Evolutionary conservation across 2,797 vertebrate genomes (phyloP), one percentile per base, ranked within the genome.

Genomic region (Tachyglossus aculeatus): DNA sequence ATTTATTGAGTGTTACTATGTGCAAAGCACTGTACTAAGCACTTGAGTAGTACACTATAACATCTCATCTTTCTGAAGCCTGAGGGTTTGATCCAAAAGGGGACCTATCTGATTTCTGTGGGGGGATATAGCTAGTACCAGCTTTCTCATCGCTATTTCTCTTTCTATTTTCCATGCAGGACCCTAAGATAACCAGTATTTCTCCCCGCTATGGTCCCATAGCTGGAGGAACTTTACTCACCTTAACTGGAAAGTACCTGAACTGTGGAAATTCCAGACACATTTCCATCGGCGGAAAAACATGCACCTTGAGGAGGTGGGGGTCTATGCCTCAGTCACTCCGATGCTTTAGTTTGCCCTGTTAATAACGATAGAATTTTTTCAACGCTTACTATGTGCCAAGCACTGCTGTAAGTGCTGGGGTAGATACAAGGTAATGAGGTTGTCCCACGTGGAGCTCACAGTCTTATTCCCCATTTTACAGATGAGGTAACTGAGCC

Each of bases 181-280:
- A 96, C 69, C 96, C 97, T 19, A 58, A 92, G 62, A 95, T 99
- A 87, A 92, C 87, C 31, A 93, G 91, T 67, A 96, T 99, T 85
- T 96, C 94, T 76, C 98, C 98, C 1, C 92, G 82, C 10, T 97
- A 96, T 15, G 98, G 98, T 37, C 97, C 97, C 4, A 96, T 96
- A 80, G 96, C 95, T 43, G 98, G 98, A 34, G 94, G 93, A 82
- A 98, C 97, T 19, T 87, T 96, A 85, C 90, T 99, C 78, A 98
- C 96, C 38, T 67, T 99, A 82, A 90, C 86, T 67, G 98, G 98
- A 75, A 93, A 91, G 24, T 94, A 96, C 83, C 86, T 99, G 39
- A 92, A 95, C 75, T 92, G 94, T 41, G 98, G 98, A 33, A 96
- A 93, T 90, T 92, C 84, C 62, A 90, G 90, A 69, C 93, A 91